These are phyloP conservation scores for Todiramphus saurophagus DNA, from an alignment of 2,113 vertebrate genomes.

Conservation along the genomic window DNA sequence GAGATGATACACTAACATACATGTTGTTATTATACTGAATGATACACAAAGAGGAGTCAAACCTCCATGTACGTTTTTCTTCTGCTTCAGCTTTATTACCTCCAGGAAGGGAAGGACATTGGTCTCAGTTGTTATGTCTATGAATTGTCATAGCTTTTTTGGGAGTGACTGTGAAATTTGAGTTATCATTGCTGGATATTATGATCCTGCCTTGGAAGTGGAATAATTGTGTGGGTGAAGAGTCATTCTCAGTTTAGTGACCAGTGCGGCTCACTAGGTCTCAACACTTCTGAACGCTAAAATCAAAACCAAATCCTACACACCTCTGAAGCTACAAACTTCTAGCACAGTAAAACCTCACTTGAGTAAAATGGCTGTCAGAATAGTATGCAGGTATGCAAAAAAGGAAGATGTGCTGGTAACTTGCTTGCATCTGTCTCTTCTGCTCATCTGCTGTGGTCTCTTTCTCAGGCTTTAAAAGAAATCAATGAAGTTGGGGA, in stretches of 20 bases:
- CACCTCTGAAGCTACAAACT: not conserved
- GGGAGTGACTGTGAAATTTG: not conserved
- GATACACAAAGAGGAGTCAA: not conserved
- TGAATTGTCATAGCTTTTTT: not conserved
- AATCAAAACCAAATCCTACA: not conserved
- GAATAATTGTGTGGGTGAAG: not conserved
- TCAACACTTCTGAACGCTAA: not conserved
- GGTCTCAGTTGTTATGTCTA: not conserved
- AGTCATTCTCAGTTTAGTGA: not conserved
- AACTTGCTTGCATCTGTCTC: not conserved
- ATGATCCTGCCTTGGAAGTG: not conserved
- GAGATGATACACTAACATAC: not conserved
- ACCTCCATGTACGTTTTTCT: rapidly evolving
- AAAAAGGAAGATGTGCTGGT: not conserved
- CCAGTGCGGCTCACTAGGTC: not conserved
- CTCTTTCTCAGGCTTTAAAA: slow-evolving; percentile 82
- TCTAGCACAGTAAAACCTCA: not conserved
- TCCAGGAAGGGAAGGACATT: not conserved
- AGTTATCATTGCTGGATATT: not conserved
- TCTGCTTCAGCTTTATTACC: not conserved
- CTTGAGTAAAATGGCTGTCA: not conserved
- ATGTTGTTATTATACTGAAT: not conserved
- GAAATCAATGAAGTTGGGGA: slow-evolving; percentile 92
- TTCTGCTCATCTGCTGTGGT: slow-evolving; percentile 18
- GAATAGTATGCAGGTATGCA: not conserved